A percentile compares a stretch with the other conserved stretches of the same genome.
phyloP scores from a whole-genome alignment of 64 coral and sea anemone genomes.

The Stichodactyla helianthus region DNA sequence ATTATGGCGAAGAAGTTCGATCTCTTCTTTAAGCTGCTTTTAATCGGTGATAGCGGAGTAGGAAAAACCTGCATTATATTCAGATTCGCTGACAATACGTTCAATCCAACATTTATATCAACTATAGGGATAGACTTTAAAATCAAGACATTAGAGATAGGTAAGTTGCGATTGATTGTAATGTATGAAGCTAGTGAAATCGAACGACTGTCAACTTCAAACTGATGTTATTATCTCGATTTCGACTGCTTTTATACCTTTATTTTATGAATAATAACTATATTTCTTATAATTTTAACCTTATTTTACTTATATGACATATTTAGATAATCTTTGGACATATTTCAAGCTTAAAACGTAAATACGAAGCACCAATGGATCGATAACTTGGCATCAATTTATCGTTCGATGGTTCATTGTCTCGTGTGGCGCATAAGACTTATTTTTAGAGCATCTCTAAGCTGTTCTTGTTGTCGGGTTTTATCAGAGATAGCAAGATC shows the following conservation, averaged over 20 bases:
- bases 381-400: neutral
- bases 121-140: conserved; percentile 99
- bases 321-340: neutral
- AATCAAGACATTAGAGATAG: conserved; percentile 88
- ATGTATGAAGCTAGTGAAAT: neutral
- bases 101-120: conserved; percentile 95
- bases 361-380: neutral
- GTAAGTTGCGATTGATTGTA: conserved; percentile 38
- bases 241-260: neutral
- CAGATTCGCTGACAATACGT: conserved; percentile 92
- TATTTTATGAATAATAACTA: neutral
- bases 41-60: conserved; percentile 95
- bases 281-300: neutral
- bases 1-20: conserved; percentile 89
- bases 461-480: neutral
- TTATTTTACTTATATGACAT: neutral
- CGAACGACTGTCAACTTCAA: neutral
- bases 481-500: neutral
- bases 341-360: neutral
- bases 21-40: conserved; percentile 94
- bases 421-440: neutral
- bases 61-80: conserved; percentile 99
- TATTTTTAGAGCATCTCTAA: neutral
- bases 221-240: neutral
- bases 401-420: neutral